Evolutionary conservation across 1,140 invertebrate genomes (phyloP).

Genomic region (Thaumatotibia leucotreta): DNA sequence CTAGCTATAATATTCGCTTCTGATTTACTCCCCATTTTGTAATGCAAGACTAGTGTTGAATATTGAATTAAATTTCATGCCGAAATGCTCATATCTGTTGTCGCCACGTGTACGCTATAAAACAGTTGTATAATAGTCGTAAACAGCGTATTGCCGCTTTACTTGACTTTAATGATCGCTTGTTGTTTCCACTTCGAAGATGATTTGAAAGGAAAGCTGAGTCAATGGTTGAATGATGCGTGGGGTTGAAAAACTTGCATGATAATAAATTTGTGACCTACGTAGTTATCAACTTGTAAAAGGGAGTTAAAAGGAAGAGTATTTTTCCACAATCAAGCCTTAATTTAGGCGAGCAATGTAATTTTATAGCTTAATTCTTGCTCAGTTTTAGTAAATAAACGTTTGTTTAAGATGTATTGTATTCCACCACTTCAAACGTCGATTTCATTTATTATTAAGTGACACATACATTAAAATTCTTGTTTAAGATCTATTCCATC

Average conservation of each 20-base stretch:
- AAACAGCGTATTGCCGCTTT: not conserved
- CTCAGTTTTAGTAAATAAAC: too few relatives aligned
- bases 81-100: constrained; percentile 2
- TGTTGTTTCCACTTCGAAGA: not conserved
- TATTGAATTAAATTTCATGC: constrained; percentile 34
- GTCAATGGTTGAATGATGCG: not conserved
- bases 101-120: not conserved
- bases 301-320: too few relatives aligned
- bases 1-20: not conserved
- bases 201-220: not conserved
- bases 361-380: too few relatives aligned
- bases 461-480: too few relatives aligned
- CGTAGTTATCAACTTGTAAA: too few relatives aligned
- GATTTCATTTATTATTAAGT: too few relatives aligned
- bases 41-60: constrained; percentile 33
- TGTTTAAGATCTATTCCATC: too few relatives aligned
- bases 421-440: too few relatives aligned
- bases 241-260: not conserved
- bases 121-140: constrained; percentile 3
- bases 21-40: constrained; percentile 18
- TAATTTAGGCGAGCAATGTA: too few relatives aligned
- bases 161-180: not conserved
- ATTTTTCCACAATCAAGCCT: too few relatives aligned
- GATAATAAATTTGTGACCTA: too few relatives aligned
- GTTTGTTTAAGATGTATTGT: too few relatives aligned